Conservation (phyloP, 2,888 invertebrate species). For the Onthophagus sagittarius region DNA sequence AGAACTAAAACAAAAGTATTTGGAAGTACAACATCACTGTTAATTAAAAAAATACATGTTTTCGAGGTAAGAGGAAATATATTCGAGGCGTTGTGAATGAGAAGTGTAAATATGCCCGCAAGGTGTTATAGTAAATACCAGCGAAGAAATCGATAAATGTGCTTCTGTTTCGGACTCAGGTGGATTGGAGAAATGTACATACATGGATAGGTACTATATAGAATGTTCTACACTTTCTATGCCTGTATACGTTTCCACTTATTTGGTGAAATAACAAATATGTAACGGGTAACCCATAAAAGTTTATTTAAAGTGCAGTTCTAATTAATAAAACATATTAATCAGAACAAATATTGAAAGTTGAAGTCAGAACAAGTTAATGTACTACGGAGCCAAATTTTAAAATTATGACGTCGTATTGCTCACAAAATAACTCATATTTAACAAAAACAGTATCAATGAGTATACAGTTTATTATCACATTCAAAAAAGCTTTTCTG, state of each 20-base stretch:
- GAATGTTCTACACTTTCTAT: neutral
- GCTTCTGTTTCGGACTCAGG: neutral
- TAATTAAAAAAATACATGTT: conserved; percentile 13
- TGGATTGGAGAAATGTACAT: neutral
- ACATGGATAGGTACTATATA: neutral
- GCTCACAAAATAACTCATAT: no score
- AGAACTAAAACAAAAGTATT: neutral
- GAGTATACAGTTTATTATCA: no score
- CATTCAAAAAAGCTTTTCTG: no score
- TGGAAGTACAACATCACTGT: neutral
- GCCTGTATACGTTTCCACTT: neutral
- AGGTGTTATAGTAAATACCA: conserved; percentile 13
- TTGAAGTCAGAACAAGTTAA: no score
- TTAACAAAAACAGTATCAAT: no score
- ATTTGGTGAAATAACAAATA: neutral
- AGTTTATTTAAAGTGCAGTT: neutral
- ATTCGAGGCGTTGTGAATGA: conserved; percentile 2
- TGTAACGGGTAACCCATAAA: neutral
- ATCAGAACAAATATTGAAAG: no score
- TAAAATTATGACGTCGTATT: no score
- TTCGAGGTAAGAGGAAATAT: conserved; percentile 11
- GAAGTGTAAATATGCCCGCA: conserved; percentile 1
- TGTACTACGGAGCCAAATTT: no score
- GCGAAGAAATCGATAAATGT: conserved; percentile 8
- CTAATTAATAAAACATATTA: no score